A percentile compares a stretch with the other conserved stretches of the same genome.
phyloP scores from a whole-genome alignment of 2,888 invertebrate species.

The Diogma glabrata region DNA sequence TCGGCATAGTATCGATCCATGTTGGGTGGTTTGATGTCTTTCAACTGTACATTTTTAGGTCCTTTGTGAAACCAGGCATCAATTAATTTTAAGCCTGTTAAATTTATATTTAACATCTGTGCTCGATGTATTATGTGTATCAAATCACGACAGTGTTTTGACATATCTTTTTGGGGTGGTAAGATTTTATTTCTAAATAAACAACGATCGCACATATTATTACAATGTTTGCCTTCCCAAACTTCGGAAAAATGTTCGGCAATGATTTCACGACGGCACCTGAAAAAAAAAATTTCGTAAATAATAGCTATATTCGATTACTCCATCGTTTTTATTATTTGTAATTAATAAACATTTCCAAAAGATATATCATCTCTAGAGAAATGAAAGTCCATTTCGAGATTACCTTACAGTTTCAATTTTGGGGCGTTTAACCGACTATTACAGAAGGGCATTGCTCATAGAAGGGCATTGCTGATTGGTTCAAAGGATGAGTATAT shows the following conservation, averaged over 20 bases:
- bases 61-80: conserved; percentile 69
- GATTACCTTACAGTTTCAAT: no score
- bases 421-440: no score
- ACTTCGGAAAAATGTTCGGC: conserved; percentile 79
- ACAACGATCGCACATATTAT: conserved; percentile 77
- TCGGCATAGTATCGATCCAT: conserved; percentile 52
- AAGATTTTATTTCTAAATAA: conserved; percentile 26
- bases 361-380: no score
- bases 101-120: conserved; percentile 45
- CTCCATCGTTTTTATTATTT: no score
- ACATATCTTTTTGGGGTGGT: conserved; percentile 31
- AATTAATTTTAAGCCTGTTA: conserved; percentile 63
- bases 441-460: no score
- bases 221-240: conserved; percentile 63
- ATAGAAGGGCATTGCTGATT: no score
- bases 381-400: no score
- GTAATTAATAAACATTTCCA: no score
- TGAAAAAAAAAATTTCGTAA: no score
- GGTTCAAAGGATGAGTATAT: no score
- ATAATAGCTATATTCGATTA: no score
- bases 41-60: conserved; percentile 44
- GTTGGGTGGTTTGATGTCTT: conserved; percentile 44
- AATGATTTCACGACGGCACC: conserved; percentile 69
- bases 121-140: conserved; percentile 52
- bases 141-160: conserved; percentile 43